Evolutionary conservation across 2,888 invertebrate species (phyloP).

Genomic region (Cacoxenus indagator): DNA sequence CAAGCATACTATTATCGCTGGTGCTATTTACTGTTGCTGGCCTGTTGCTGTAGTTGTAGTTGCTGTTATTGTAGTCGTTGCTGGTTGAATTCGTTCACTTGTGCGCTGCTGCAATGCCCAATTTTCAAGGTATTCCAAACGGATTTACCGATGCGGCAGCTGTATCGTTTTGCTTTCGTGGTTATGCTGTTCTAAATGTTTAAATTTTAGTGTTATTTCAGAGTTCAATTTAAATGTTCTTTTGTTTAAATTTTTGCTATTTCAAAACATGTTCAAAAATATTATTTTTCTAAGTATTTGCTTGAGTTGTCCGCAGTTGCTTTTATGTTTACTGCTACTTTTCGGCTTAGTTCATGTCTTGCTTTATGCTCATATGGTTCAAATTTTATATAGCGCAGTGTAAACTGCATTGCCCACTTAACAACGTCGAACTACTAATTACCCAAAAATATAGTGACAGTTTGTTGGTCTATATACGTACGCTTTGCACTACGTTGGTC

Average conservation of each 20-base stretch:
- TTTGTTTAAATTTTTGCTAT: slow-evolving; percentile 6
- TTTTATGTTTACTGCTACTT: slow-evolving; percentile 31
- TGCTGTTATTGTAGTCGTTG: slow-evolving; percentile 30
- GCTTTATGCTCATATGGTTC: background rate
- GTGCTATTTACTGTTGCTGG: background rate
- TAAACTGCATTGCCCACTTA: slow-evolving; percentile 36
- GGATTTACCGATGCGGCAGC: no score
- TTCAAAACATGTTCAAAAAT: slow-evolving; percentile 11
- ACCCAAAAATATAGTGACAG: background rate
- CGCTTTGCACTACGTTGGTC: slow-evolving; percentile 10
- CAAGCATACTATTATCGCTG: no score
- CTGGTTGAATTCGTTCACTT: slow-evolving; percentile 4
- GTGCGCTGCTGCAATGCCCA: slow-evolving; percentile 12
- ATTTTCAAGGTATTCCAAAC: background rate
- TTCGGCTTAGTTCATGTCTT: slow-evolving; percentile 32
- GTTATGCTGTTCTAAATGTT: no score
- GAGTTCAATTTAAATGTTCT: slow-evolving; percentile 2
- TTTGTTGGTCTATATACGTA: background rate
- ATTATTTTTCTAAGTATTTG: slow-evolving; percentile 24
- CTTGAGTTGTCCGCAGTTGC: slow-evolving; percentile 18
- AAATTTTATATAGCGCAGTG: slow-evolving; percentile 27
- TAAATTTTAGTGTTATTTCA: background rate
- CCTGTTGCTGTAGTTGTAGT: slow-evolving; percentile 19
- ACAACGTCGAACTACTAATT: background rate
- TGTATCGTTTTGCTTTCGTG: no score